phyloP scores from a whole-genome alignment of 2,113 vertebrate species.

The Onychorhynchus coronatus region DNA sequence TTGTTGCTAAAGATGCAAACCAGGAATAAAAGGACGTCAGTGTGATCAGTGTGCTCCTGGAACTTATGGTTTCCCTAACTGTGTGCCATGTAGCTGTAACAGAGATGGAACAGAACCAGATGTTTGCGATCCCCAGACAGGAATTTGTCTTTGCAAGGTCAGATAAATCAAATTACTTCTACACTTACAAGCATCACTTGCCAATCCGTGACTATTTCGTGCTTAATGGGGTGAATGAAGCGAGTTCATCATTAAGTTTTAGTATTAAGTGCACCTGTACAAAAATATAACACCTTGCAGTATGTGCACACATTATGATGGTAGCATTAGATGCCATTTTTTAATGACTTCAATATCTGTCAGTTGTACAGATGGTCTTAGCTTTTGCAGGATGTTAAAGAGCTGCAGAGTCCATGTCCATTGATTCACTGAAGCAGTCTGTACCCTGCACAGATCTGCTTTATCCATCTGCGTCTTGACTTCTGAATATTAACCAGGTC shows the following conservation, averaged over 20 bases:
- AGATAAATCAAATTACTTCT: conserved; percentile 31
- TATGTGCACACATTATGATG: neutral
- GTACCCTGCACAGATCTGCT: neutral
- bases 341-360: neutral
- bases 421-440: neutral
- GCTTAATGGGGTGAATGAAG: neutral
- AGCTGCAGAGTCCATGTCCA: neutral
- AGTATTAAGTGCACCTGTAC: neutral
- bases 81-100: conserved; percentile 82
- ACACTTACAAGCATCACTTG: conserved; percentile 1
- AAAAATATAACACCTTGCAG: neutral
- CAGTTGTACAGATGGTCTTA: neutral
- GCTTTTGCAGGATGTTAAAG: neutral
- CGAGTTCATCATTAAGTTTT: neutral
- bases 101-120: conserved; percentile 75
- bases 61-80: conserved; percentile 85
- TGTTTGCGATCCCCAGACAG: conserved; percentile 83
- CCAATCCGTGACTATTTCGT: neutral
- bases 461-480: neutral
- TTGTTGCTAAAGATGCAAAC: conserved; percentile 81
- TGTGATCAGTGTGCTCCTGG: conserved; percentile 86
- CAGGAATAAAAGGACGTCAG: conserved; percentile 79
- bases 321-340: neutral
- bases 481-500: neutral
- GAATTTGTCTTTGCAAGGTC: conserved; percentile 93